Base-by-base conservation (phyloP, 2,797 vertebrate species). In the Anas flavirostris region DNA sequence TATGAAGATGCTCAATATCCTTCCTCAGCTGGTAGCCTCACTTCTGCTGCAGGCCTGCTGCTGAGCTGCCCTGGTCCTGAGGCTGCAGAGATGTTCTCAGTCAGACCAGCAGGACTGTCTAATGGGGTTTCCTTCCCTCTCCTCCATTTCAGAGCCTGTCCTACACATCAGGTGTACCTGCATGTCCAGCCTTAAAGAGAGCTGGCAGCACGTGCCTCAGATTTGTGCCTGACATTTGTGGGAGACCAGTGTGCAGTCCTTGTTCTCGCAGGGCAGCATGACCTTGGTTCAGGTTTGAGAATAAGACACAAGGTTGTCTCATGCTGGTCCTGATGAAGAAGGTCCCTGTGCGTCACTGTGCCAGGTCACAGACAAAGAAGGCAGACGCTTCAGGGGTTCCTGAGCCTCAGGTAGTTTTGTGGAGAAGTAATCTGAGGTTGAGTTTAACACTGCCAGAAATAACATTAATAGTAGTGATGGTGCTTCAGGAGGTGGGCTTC, bases 11-110 rank as follows among this genome's bases (percentile, higher is more conserved):
- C 35, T 69, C 26, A 66, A 58, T 62, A 5, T 19, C 8, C 8
- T 78, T 21, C n/a, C 67, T 35, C 17, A n/a, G 5, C 48, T 72
- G 48, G 37, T 14, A 60, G 2, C 28, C 31, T 0, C 0, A 12
- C 41, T 69, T 77, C 31, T 63, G 25, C 48, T 58, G 55, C 39
- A 25, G 31, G 44, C 35, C 39, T 66, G 52, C 29, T 21, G 12
- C 39, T 55, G 37, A 25, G 4, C 25, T 58, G 21, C 44, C 37
- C 22, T 67, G 75, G 28, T 50, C 16, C 16, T 35, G 25, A 63
- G 43, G 18, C 67, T 59, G 28, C 37, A 25, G 23, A 9, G 33
- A 12, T 81, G 21, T 58, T 62, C 31, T 48, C 43, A 33, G 17
- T 78, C 60, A 64, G 37, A 41, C 16, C 31, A 53, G 26, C 22